phyloP scores from a whole-genome alignment of 2,888 invertebrate genomes.

The Sabellastarte sp. region DNA sequence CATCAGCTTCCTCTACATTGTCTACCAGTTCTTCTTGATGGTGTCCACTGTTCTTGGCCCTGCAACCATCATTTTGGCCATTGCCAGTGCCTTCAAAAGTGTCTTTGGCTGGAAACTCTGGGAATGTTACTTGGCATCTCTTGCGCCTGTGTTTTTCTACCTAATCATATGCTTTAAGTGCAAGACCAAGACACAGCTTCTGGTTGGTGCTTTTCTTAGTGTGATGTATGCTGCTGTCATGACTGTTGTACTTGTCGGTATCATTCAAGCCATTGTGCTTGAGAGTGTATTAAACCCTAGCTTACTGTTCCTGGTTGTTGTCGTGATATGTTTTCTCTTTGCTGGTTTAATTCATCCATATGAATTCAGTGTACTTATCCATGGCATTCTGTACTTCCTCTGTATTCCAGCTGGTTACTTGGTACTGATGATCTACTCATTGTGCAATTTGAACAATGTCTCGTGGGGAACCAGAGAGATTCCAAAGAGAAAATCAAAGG shows the following conservation, averaged over 20 bases:
- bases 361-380: constrained; percentile 43
- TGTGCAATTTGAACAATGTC: constrained; percentile 47
- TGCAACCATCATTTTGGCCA: constrained; percentile 32
- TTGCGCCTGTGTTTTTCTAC: constrained; percentile 36
- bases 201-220: constrained; percentile 39
- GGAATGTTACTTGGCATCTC: constrained; percentile 12
- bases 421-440: constrained; percentile 48
- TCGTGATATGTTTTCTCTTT: constrained; percentile 39
- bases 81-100: constrained; percentile 26
- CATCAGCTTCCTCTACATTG: constrained; percentile 40
- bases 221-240: constrained; percentile 71
- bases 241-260: constrained; percentile 48
- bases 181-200: constrained; percentile 39
- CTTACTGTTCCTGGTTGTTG: constrained; percentile 39
- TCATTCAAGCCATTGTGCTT: constrained; percentile 36
- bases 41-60: constrained; percentile 33
- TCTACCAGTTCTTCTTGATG: constrained; percentile 36
- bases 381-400: constrained; percentile 44
- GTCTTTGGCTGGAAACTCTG: constrained; percentile 13
- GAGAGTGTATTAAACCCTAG: constrained; percentile 41
- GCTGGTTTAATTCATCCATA: constrained; percentile 42
- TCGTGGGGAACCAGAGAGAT: constrained; percentile 55
- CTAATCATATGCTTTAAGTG: constrained; percentile 37
- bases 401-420: constrained; percentile 52
- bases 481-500: constrained; percentile 40